Percentiles rank a stretch among this genome's conserved stretches.
Evolutionary conservation across 2,888 invertebrate species (phyloP).

Genomic region (Drosophila robusta): DNA sequence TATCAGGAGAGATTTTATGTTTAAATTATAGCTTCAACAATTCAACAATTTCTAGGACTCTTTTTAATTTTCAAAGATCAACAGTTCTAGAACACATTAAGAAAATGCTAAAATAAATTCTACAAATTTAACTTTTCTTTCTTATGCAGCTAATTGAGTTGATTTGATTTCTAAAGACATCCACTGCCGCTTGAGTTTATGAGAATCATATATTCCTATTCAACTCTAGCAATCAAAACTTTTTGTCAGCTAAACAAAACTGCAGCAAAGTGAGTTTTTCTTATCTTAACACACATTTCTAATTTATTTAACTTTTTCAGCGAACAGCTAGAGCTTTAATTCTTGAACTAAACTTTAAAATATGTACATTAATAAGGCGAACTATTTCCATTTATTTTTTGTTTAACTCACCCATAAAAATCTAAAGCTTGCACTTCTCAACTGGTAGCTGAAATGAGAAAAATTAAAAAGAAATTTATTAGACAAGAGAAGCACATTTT

Average conservation of each 20-base stretch:
- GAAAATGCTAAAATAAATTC: too few relatives aligned
- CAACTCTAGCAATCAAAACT: too few relatives aligned
- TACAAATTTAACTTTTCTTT: too few relatives aligned
- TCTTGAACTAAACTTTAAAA: background rate
- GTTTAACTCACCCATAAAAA: slow-evolving; percentile 19
- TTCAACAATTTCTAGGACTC: too few relatives aligned
- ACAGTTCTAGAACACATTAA: too few relatives aligned
- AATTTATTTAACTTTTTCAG: background rate
- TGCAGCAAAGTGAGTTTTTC: background rate
- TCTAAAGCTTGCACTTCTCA: slow-evolving; percentile 7
- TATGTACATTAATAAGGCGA: background rate
- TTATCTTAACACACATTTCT: background rate
- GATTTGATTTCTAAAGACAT: too few relatives aligned
- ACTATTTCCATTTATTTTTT: background rate
- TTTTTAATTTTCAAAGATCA: too few relatives aligned
- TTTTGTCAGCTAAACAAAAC: too few relatives aligned
- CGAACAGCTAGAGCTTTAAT: background rate
- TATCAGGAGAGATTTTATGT: background rate
- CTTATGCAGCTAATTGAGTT: too few relatives aligned
- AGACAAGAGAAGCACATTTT: background rate
- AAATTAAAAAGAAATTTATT: slow-evolving; percentile 19
- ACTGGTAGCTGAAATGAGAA: slow-evolving; percentile 37
- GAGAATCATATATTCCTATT: too few relatives aligned
- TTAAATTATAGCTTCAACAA: too few relatives aligned
- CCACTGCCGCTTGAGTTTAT: too few relatives aligned